Base-by-base conservation (phyloP, 2,888 invertebrate genomes). In the Mythimna albipuncta region DNA sequence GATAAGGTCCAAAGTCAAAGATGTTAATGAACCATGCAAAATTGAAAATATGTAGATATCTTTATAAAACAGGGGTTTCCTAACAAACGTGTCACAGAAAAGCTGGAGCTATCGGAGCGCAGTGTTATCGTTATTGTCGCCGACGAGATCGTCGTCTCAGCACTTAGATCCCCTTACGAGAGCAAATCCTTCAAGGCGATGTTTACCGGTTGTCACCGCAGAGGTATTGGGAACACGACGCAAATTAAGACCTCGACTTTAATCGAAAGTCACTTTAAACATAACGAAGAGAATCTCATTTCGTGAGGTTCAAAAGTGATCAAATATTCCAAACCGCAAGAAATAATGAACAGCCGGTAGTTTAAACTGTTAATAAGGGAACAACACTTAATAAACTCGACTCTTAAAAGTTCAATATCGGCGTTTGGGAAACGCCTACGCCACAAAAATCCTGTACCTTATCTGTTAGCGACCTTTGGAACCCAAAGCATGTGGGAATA, bases 341-440 rank as follows among this genome's bases (percentile, higher is more conserved):
- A 41, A 54, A 47, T 32, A 38, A 32, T 10, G 11, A 35, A 19
- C 35, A 3, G 1, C 26, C 35, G 11, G 16, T 38, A 55, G 9
- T 55, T 61, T 32, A 21, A 44, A 52, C 16, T 52, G 11, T 32
- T 19, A 67, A 52, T 35, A 38, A 44, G 11, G 32, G 38, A 21
- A 44, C n/a, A 32, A 64, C 9, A 13, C 35, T 19, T 26, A 44
- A 61, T 55, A 50, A 35, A 59, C 58, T 52, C 41, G 26, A 58
- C 44, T 35, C 44, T 38, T 58, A 58, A 47, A 32, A 59, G 26
- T 58, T 58, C 50, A 75, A 64, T 59, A 77, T 54, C 35, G 61
- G 35, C n/a, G 35, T 72, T 76, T 61, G 41, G 59, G 64, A 78
- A 61, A 71, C 63, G 58, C 71, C 63, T 59, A 70, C 59, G 32